Evolutionary conservation across 2,888 invertebrate species (phyloP), one percentile per base, ranked within the genome.

Genomic region (Hoplodrina ambigua): DNA sequence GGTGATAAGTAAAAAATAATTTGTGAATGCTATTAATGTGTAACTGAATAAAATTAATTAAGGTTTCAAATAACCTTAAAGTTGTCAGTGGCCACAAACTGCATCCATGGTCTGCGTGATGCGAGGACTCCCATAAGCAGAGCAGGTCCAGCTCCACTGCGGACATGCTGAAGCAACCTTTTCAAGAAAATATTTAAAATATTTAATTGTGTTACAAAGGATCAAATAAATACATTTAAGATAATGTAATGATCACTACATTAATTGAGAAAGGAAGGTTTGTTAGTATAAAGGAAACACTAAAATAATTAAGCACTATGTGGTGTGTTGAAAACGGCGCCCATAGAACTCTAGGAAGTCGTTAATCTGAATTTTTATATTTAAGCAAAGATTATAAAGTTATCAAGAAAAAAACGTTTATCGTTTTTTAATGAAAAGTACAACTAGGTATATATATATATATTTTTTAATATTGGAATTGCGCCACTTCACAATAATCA

Each of bases 31-130:
- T 8, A 20, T 25, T 52, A 5, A 46, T 57, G 6, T 17, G n/a
- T 49, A 49, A 50, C 25, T 54, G 17, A 19, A 70, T 37, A 61
- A 30, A 25, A 25, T 25, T 37, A 69, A 30, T 53, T 10, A 53
- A 75, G 20, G 10, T 30, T 52, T 4, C 10, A 17, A 59, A 83
- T 63, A 81, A 95, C 96, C 93, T 97, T 97, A 83, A 97, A 97
- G 88, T 97, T 97, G 54, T 97, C 96, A 19, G 97, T 96, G 77
- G 97, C 97, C 54, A 97, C 93, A 92, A 97, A 97, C 80, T 97
- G 96, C 7, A 97, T 96, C 98, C 98, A 98, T 59, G 98, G 98
- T 66, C 97, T 96, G 52, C 97, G 89, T 4, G 93, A 87, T 49
- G 94, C 90, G n/a, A 96, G 85, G 15, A 94, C 88, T 4, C 94